Conservation (phyloP, 1,140 invertebrate species). For the Euura lappo region DNA sequence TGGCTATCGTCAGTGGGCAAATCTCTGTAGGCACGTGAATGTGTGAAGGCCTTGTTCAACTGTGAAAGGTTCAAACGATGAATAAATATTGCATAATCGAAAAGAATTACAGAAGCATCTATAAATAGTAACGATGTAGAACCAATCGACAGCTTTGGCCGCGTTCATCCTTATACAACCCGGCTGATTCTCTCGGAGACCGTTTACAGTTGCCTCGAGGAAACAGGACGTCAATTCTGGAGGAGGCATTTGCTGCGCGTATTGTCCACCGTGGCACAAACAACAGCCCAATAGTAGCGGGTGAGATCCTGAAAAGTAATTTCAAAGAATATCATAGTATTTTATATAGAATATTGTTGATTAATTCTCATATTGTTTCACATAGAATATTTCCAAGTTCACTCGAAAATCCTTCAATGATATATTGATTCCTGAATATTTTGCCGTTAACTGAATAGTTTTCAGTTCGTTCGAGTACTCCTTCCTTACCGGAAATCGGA, state of each 20-base stretch:
- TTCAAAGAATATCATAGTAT: no score
- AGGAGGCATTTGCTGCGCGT: slow-evolving; percentile 64
- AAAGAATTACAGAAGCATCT: no score
- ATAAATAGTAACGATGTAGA: slow-evolving; percentile 28
- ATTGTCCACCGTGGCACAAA: slow-evolving; percentile 74
- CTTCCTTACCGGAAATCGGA: slow-evolving; percentile 69
- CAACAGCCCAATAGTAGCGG: slow-evolving; percentile 77
- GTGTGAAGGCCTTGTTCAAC: slow-evolving; percentile 74
- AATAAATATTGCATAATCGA: not conserved
- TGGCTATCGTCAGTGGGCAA: slow-evolving; percentile 72
- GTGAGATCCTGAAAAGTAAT: slow-evolving; percentile 48
- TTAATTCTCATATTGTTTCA: no score
- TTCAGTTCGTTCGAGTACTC: slow-evolving; percentile 64
- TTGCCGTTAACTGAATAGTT: no score
- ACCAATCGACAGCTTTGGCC: slow-evolving; percentile 58
- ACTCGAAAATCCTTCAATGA: no score
- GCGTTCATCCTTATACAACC: slow-evolving; percentile 55
- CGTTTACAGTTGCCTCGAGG: slow-evolving; percentile 69
- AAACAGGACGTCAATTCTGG: slow-evolving; percentile 65
- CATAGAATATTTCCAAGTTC: no score
- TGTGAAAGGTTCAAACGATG: slow-evolving; percentile 40
- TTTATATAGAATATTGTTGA: no score
- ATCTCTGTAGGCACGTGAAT: slow-evolving; percentile 69
- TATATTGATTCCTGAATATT: no score
- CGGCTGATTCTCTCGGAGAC: slow-evolving; percentile 64